phyloP scores from a whole-genome alignment of 2,888 invertebrate genomes.

The Chrysotoxum bicinctum region DNA sequence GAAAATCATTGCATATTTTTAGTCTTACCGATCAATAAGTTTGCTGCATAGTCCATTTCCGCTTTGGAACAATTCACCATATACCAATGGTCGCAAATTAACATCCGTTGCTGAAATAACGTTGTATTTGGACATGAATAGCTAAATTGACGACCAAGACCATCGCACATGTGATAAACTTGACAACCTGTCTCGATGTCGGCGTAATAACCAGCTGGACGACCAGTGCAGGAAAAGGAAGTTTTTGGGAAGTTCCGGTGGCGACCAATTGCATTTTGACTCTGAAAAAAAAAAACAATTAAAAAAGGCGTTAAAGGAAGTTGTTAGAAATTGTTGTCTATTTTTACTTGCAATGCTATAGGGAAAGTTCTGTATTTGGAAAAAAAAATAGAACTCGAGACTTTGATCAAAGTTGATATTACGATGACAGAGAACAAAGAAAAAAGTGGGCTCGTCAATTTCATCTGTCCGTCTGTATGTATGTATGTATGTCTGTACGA shows the following conservation, averaged over 20 bases:
- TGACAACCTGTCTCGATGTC: constrained; percentile 89
- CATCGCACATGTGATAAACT: constrained; percentile 92
- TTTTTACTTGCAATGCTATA: too few relatives aligned
- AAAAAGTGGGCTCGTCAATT: too few relatives aligned
- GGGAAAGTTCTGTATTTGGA: too few relatives aligned
- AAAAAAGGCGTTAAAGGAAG: not conserved
- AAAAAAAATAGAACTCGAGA: too few relatives aligned
- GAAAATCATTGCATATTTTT: constrained; percentile 33
- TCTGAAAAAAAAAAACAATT: constrained; percentile 62
- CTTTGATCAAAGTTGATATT: too few relatives aligned
- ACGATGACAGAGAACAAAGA: too few relatives aligned
- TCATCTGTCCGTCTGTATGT: too few relatives aligned
- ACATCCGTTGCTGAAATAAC: constrained; percentile 90
- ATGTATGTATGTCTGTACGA: too few relatives aligned
- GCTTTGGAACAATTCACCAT: constrained; percentile 90
- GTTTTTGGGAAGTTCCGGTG: constrained; percentile 81
- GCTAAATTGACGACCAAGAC: constrained; percentile 88
- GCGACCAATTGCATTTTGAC: constrained; percentile 77
- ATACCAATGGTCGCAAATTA: constrained; percentile 91
- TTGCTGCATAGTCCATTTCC: constrained; percentile 86
- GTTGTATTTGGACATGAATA: constrained; percentile 91
- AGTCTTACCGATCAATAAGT: constrained; percentile 86
- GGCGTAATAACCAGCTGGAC: constrained; percentile 88
- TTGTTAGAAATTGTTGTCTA: too few relatives aligned
- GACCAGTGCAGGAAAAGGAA: constrained; percentile 86